Evolutionary conservation across 2,888 invertebrate species (phyloP).

Genomic region (Cristatella mucedo): DNA sequence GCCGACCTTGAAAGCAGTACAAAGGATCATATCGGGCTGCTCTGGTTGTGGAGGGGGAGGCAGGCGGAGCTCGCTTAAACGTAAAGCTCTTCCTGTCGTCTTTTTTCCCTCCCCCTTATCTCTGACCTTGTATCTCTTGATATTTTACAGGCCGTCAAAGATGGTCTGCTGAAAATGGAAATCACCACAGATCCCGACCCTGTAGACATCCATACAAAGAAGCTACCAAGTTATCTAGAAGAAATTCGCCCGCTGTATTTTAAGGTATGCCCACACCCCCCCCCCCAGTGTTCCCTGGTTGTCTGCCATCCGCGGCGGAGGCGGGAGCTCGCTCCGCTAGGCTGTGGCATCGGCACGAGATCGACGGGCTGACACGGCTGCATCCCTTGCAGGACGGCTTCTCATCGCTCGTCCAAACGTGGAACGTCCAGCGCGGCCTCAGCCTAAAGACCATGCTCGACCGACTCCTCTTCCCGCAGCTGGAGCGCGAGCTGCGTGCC

Average conservation of each 20-base stretch:
- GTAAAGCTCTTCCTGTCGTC: background rate
- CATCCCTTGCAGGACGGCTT: constrained; percentile 57
- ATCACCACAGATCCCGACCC: constrained; percentile 30
- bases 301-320: background rate
- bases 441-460: constrained; percentile 73
- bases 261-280: constrained; percentile 45
- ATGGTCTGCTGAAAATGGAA: constrained; percentile 30
- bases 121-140: background rate
- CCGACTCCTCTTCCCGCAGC: constrained; percentile 71
- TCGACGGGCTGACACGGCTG: constrained; percentile 21
- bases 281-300: background rate
- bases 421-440: constrained; percentile 76
- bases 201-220: too few species aligned
- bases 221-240: constrained; percentile 70
- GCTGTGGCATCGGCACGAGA: too few species aligned
- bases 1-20: too few species aligned
- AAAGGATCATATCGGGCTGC: too few species aligned
- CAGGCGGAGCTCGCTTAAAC: too few species aligned
- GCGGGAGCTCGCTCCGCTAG: too few species aligned
- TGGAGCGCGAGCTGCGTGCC: constrained; percentile 66
- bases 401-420: constrained; percentile 58
- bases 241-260: constrained; percentile 73
- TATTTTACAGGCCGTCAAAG: constrained; percentile 35
- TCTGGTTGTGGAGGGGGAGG: too few species aligned
- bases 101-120: background rate